A percentile compares a stretch with the other conserved stretches of the same genome.
Evolutionary conservation across 2,888 invertebrate genomes (phyloP).

Genomic region (Lepidochitona cinerea): DNA sequence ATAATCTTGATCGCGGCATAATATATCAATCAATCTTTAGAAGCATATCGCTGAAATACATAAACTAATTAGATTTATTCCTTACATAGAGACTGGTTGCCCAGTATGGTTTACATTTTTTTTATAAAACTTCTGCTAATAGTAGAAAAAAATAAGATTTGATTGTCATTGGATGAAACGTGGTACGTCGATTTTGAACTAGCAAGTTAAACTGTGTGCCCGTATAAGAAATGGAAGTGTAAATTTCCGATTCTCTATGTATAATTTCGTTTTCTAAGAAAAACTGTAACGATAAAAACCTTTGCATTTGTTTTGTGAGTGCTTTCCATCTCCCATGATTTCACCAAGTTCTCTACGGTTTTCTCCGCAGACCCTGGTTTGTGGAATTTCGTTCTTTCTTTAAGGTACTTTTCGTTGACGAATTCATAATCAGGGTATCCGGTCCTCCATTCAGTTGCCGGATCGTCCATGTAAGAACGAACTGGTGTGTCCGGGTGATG

Average conservation of each 20-base stretch:
- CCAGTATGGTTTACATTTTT: too few species aligned
- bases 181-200: too few species aligned
- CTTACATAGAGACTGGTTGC: too few species aligned
- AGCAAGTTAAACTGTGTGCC: not conserved
- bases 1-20: too few species aligned
- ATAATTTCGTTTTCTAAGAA: not conserved
- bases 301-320: conserved; percentile 52
- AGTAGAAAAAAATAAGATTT: not conserved
- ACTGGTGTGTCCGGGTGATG: conserved; percentile 60
- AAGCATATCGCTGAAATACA: too few species aligned
- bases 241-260: not conserved
- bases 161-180: too few species aligned
- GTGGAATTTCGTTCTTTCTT: conserved; percentile 45
- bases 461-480: conserved; percentile 38
- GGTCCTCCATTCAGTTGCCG: conserved; percentile 36
- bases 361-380: conserved; percentile 56
- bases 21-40: too few species aligned
- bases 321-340: conserved; percentile 68
- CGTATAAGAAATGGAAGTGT: not conserved
- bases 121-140: too few species aligned
- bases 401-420: conserved; percentile 49
- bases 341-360: conserved; percentile 63
- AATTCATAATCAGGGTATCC: conserved; percentile 51
- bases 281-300: conserved; percentile 25
- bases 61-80: too few species aligned